Conservation (phyloP, 2,888 invertebrate species). For the Diaphora mendica region DNA sequence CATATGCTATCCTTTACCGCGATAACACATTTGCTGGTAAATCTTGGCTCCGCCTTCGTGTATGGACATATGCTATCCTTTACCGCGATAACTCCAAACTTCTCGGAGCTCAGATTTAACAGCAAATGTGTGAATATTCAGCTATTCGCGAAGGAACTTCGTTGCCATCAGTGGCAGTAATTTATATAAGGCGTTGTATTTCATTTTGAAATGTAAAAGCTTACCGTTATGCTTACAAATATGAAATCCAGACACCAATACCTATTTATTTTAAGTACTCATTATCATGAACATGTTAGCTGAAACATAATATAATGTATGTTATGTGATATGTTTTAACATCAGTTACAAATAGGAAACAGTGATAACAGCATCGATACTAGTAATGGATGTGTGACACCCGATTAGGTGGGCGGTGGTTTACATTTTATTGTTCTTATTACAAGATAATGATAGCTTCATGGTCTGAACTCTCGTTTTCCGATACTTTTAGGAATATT, state of each 20-base stretch:
- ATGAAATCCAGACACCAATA: background rate
- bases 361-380: constrained; percentile 10
- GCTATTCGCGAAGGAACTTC: too few species aligned
- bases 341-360: background rate
- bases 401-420: constrained; percentile 1
- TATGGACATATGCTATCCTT: too few species aligned
- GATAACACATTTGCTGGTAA: too few species aligned
- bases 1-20: too few species aligned
- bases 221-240: background rate
- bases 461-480: background rate
- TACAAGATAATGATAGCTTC: background rate
- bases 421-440: constrained; percentile 6
- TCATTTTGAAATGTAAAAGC: background rate
- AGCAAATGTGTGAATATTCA: too few species aligned
- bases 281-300: constrained; percentile 32
- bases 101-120: too few species aligned
- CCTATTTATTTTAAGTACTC: background rate
- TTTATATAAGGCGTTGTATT: too few species aligned
- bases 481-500: background rate
- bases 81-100: too few species aligned
- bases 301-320: constrained; percentile 20
- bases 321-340: constrained; percentile 25
- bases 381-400: background rate
- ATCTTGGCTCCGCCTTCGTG: too few species aligned
- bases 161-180: too few species aligned